These are phyloP conservation scores for Pagrus major DNA, from an alignment of 2,113 vertebrate genomes.

Conservation along the genomic window DNA sequence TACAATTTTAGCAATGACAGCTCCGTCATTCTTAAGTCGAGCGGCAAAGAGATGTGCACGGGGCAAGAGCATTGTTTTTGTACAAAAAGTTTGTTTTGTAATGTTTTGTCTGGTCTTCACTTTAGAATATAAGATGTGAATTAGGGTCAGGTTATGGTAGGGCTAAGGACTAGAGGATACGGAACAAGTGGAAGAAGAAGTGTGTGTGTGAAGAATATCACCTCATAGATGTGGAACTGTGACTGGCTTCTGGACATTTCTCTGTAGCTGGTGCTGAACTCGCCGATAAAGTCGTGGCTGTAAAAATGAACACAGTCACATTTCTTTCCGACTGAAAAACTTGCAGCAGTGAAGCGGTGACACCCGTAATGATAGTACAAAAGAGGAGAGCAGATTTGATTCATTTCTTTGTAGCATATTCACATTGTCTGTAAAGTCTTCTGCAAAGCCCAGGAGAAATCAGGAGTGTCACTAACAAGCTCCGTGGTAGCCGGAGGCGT, in stretches of 20 bases:
- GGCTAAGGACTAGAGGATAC: neutral
- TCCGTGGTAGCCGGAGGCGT: constrained; percentile 25
- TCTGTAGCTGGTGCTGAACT: constrained; percentile 98
- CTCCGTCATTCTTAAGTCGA: too few species aligned
- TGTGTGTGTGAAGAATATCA: constrained; percentile 62
- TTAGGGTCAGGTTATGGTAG: neutral
- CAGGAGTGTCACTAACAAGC: constrained; percentile 18
- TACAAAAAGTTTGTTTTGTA: neutral
- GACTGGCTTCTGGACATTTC: constrained; percentile 95
- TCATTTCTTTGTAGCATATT: neutral
- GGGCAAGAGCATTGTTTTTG: neutral
- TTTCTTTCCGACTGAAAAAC: neutral
- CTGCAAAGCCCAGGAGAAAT: neutral
- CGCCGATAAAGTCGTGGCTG: constrained; percentile 98
- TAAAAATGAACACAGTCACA: constrained; percentile 38
- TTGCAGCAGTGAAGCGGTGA: neutral
- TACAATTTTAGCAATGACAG: too few species aligned
- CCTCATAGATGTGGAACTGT: constrained; percentile 97
- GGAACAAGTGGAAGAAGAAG: neutral
- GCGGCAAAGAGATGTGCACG: neutral
- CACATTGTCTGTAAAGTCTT: neutral
- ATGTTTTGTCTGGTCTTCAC: neutral
- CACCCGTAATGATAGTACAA: too few species aligned
- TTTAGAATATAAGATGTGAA: neutral
- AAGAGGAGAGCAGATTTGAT: neutral